Conservation (phyloP, 2,888 invertebrate species). For the Callosobruchus maculatus region DNA sequence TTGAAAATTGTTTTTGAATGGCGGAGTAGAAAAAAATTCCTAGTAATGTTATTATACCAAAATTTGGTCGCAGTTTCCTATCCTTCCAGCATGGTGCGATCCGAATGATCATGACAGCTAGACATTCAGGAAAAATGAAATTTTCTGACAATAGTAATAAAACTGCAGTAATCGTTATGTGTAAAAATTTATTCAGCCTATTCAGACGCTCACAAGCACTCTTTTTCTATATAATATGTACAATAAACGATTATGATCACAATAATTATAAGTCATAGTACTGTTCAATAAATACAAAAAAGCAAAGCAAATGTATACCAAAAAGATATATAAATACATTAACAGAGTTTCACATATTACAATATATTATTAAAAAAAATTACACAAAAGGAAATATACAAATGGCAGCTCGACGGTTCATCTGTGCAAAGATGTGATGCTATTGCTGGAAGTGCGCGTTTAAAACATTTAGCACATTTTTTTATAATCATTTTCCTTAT, state of each 20-base stretch:
- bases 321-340: not conserved
- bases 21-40: too few relatives aligned
- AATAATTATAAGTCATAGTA: not conserved
- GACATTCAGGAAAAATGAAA: too few relatives aligned
- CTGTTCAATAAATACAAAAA: not conserved
- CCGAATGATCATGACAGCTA: too few relatives aligned
- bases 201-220: too few relatives aligned
- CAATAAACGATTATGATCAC: not conserved
- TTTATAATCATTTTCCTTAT: not conserved
- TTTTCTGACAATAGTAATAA: not conserved
- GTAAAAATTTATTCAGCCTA: not conserved
- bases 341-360: not conserved
- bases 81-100: too few relatives aligned
- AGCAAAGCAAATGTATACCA: not conserved
- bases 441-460: not conserved
- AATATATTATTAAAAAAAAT: not conserved
- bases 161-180: not conserved
- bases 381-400: constrained; percentile 5
- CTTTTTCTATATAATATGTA: not conserved
- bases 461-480: not conserved
- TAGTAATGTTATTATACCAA: too few relatives aligned
- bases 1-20: too few relatives aligned
- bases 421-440: not conserved
- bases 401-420: not conserved
- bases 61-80: too few relatives aligned